These are phyloP conservation scores for Limnephilus marmoratus DNA, from an alignment of 2,888 invertebrate genomes.

Conservation along the genomic window DNA sequence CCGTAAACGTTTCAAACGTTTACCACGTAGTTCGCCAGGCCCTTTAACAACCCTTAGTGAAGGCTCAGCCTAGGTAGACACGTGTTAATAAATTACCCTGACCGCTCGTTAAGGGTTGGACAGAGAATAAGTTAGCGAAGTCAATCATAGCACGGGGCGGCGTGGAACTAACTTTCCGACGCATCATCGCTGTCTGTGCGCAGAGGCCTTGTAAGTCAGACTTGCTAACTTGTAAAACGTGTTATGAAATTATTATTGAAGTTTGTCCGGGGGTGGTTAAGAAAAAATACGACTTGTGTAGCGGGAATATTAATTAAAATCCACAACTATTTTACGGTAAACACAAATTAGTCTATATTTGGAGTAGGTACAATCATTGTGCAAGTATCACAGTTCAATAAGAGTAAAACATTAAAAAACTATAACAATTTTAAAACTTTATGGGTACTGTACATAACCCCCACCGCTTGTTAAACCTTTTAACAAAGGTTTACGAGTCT, in stretches of 20 bases:
- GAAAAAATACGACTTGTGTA: too few relatives aligned
- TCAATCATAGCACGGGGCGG: constrained; percentile 4
- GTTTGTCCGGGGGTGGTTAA: too few relatives aligned
- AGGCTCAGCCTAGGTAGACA: neutral
- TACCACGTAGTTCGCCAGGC: neutral
- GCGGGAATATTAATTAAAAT: too few relatives aligned
- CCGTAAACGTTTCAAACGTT: neutral
- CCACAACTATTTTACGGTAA: too few relatives aligned
- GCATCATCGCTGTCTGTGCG: neutral
- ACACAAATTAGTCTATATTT: too few relatives aligned
- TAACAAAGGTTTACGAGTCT: too few relatives aligned
- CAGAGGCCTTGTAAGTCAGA: neutral
- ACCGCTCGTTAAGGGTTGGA: constrained; percentile 26
- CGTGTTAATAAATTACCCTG: neutral
- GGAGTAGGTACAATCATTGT: too few relatives aligned
- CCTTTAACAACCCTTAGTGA: neutral
- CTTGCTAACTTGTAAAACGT: neutral
- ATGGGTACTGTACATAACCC: too few relatives aligned
- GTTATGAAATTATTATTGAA: neutral
- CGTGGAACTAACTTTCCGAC: neutral
- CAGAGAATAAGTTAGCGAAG: neutral
- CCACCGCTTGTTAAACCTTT: too few relatives aligned
- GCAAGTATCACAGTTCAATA: too few relatives aligned
- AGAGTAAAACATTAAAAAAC: too few relatives aligned
- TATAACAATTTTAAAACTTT: too few relatives aligned